Evolutionary conservation across 2,113 vertebrate species (phyloP).

Genomic region (Sphaerodactylus townsendi): DNA sequence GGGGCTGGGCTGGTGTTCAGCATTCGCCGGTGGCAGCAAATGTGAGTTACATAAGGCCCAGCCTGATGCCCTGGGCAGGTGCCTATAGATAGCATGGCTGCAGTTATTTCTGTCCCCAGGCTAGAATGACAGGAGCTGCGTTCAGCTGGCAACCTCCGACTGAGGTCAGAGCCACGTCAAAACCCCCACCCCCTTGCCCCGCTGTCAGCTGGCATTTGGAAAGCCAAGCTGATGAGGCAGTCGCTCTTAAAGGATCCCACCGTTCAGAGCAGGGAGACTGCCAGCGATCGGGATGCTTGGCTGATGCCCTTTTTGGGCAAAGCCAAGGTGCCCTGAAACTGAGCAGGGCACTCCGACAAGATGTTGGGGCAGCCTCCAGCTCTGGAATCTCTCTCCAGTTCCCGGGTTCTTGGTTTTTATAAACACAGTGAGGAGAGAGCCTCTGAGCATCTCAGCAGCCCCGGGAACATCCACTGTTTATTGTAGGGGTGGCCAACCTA

Average conservation of each 20-base stretch:
- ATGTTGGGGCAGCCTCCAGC: neutral
- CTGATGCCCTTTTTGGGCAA: neutral
- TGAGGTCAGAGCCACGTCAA: conserved; percentile 69
- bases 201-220: conserved; percentile 47
- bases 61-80: conserved; percentile 45
- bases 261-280: neutral
- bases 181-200: neutral
- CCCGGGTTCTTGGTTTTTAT: too few species aligned
- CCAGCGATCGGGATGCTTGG: neutral
- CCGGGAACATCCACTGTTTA: too few species aligned
- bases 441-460: neutral
- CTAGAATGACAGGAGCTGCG: conserved; percentile 34
- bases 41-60: conserved; percentile 53
- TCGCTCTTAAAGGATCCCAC: conserved; percentile 52
- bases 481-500: too few species aligned
- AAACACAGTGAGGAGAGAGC: too few species aligned
- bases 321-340: too few species aligned
- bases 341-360: too few species aligned
- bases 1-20: neutral
- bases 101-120: conserved; percentile 60
- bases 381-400: neutral
- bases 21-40: neutral
- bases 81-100: conserved; percentile 49
- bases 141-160: conserved; percentile 55
- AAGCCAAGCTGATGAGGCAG: conserved; percentile 49